Evolutionary conservation across 2,113 vertebrate species (phyloP).

Genomic region (Scortum barcoo): DNA sequence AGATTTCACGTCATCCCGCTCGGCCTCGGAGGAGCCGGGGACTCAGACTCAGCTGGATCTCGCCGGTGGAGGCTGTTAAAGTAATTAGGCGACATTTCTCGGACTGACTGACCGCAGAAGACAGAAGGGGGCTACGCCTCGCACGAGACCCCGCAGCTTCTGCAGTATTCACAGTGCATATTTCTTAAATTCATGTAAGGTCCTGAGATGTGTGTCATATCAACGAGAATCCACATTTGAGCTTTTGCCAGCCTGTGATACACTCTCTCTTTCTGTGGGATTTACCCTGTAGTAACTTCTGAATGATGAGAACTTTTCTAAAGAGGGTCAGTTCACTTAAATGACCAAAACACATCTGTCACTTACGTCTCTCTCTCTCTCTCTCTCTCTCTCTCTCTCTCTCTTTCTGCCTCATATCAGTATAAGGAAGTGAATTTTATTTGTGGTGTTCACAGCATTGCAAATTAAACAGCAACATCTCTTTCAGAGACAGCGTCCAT

Average conservation of each 20-base stretch:
- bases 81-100: slow-evolving; percentile 40
- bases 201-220: neutral
- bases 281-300: neutral
- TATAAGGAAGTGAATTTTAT: neutral
- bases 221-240: neutral
- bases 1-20: slow-evolving; percentile 55
- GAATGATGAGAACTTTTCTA: neutral
- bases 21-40: slow-evolving; percentile 6
- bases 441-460: neutral
- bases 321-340: neutral
- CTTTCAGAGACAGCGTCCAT: neutral
- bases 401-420: neutral
- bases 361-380: neutral
- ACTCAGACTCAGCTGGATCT: slow-evolving; percentile 34
- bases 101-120: slow-evolving; percentile 32
- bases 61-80: slow-evolving; percentile 46
- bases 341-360: slow-evolving; percentile 26
- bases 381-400: too few species aligned
- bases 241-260: neutral
- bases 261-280: neutral
- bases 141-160: neutral
- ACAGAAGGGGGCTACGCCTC: slow-evolving; percentile 4
- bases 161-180: neutral
- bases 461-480: neutral
- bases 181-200: neutral